Base-by-base conservation (phyloP, 2,797 vertebrate species). In the Gymnoscopelus microlampas region DNA sequence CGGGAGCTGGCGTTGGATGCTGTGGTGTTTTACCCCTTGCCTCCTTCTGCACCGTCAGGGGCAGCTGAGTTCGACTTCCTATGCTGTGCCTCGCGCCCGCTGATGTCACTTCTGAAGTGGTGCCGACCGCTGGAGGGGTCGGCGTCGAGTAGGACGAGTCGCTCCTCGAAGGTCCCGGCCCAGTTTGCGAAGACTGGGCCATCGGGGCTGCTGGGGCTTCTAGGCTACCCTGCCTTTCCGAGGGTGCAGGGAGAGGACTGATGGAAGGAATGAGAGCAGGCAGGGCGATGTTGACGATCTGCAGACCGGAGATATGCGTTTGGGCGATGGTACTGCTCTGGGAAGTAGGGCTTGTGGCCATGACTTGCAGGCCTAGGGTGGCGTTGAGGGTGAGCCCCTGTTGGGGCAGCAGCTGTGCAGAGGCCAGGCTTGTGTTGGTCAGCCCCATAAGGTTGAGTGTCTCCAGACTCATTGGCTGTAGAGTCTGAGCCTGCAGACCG, bases 241-340 rank as follows among this genome's bases (percentile, higher is more conserved):
- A 71, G 15, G 76, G 68, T 14, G 80, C 71, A 0, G 90, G 86
- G 0, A 94, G 81, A 0, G 95, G 95, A 74, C 95, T 93, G 11
- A 97, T 89, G 0, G 97, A 95, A 11, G 98, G 96, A 53, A 98
- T 96, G 71, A 99, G 87, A 23, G 97, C 91, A 0, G 98, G 97
- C 77, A 99, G 83, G 53, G 97, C 93, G 1, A 99, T 97, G 89
- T 98, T 99, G 1, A 99, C 81, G 55, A 99, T 97, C 90, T 99
- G 98, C 66, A 98, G 89, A 29, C 96, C 91, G 0, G 97, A 95
- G 29, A 97, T 85, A 70, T 94, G 96, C 0, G 94, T 82, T 81
- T 94, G 95, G 0, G 94, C 90, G 59, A 85, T 88, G 2, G 94
- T 81, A 54, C 83, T 92, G 91, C 91, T 94, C 71, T 96, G 96